Evolutionary conservation across 1,140 invertebrate species (phyloP).

Genomic region (Ephestia elutella): DNA sequence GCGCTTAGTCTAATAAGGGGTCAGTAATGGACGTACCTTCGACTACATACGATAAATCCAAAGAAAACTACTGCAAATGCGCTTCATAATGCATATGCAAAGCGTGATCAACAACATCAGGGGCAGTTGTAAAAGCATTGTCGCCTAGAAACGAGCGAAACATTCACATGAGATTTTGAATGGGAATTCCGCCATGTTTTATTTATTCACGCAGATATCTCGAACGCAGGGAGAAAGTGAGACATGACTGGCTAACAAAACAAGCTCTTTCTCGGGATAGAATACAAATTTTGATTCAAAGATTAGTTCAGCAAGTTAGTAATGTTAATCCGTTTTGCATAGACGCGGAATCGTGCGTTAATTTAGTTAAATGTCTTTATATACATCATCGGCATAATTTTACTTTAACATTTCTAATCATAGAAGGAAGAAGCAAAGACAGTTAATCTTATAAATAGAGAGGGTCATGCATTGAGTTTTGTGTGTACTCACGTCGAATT

Average conservation of each 20-base stretch:
- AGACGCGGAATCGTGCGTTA: constrained; percentile 44
- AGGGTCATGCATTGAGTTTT: constrained; percentile 15
- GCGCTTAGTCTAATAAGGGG: constrained; percentile 56
- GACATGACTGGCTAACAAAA: constrained; percentile 14
- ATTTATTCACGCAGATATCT: constrained; percentile 13
- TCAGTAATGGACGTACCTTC: constrained; percentile 73
- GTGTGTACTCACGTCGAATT: constrained; percentile 60
- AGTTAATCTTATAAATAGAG: constrained; percentile 3
- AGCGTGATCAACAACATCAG: constrained; percentile 76
- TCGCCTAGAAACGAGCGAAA: constrained; percentile 73
- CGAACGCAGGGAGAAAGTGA: constrained; percentile 10
- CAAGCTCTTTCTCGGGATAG: background rate
- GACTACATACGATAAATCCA: constrained; percentile 75
- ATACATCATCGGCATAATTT: constrained; percentile 18
- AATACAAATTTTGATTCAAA: constrained; percentile 12
- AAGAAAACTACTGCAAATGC: constrained; percentile 76
- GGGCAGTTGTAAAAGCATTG: constrained; percentile 75
- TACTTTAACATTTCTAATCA: constrained; percentile 19
- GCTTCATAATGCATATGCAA: constrained; percentile 77
- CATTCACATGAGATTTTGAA: constrained; percentile 53
- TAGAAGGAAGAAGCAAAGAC: constrained; percentile 16
- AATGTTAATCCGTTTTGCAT: constrained; percentile 49
- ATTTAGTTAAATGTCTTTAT: constrained; percentile 33
- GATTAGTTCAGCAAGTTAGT: constrained; percentile 37
- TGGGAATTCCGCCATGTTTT: constrained; percentile 23